These are phyloP conservation scores for Orthochromis indermauri DNA, from an alignment of 2,113 vertebrate genomes.

Conservation along the genomic window DNA sequence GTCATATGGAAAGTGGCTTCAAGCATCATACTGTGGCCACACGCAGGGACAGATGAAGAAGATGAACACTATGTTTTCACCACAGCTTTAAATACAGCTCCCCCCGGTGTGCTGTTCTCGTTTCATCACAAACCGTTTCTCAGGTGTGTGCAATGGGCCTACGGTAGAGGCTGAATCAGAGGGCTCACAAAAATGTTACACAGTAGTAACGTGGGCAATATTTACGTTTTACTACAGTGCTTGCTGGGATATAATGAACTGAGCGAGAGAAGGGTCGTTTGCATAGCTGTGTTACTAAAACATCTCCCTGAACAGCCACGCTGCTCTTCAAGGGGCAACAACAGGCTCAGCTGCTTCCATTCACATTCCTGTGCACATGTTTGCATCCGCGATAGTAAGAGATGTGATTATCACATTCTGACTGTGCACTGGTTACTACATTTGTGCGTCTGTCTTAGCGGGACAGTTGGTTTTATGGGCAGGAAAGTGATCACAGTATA, in stretches of 20 bases:
- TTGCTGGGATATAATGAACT: neutral
- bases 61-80: neutral
- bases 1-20: neutral
- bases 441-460: neutral
- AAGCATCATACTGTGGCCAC: neutral
- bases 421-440: neutral
- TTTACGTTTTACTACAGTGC: neutral
- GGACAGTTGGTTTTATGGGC: neutral
- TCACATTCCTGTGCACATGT: neutral
- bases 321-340: neutral
- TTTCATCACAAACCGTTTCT: neutral
- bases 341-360: neutral
- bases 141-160: neutral
- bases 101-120: neutral
- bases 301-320: slow-evolving; percentile 2
- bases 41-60: neutral
- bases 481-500: neutral
- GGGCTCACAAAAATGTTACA: neutral
- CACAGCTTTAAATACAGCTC: neutral
- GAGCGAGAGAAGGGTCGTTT: neutral
- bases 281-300: slow-evolving; percentile 47
- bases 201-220: neutral
- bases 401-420: neutral
- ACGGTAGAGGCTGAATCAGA: neutral
- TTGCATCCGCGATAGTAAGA: neutral